phyloP scores from a whole-genome alignment of 2,113 vertebrate species.

The Pogona vitticeps region DNA sequence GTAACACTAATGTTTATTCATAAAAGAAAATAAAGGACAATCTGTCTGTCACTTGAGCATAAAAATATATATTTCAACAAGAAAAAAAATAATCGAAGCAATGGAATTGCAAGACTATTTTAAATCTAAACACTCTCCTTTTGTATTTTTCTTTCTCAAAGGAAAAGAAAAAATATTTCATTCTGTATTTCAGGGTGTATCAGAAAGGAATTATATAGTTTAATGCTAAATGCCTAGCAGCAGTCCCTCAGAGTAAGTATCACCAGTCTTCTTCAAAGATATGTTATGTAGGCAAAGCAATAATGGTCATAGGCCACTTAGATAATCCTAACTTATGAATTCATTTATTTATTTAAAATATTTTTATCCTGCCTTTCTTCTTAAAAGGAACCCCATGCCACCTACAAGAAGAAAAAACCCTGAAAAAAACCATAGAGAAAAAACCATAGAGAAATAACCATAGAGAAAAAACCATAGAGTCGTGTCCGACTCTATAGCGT shows the following conservation, averaged over 20 bases:
- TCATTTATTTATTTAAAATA: no score
- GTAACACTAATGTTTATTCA: slow-evolving; percentile 19
- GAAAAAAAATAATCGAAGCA: background rate
- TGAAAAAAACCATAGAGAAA: no score
- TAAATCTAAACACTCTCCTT: background rate
- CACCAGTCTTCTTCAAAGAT: no score
- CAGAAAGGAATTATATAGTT: background rate
- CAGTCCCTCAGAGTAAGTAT: background rate
- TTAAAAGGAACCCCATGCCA: no score
- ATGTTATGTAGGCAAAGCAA: no score
- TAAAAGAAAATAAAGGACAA: background rate
- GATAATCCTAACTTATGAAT: no score
- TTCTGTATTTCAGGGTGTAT: background rate
- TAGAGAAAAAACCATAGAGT: no score
- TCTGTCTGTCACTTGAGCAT: background rate
- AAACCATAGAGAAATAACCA: no score
- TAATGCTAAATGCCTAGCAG: background rate
- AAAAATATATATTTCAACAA: background rate
- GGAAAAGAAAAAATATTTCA: background rate
- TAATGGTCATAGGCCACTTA: no score
- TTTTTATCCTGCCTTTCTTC: no score
- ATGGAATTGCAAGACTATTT: background rate
- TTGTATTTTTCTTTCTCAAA: background rate
- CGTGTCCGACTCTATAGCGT: no score
- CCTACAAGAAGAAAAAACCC: no score